A percentile compares a stretch with the other conserved stretches of the same genome.
Conservation (phyloP, 2,888 invertebrate genomes). For the Archips xylosteana region DNA sequence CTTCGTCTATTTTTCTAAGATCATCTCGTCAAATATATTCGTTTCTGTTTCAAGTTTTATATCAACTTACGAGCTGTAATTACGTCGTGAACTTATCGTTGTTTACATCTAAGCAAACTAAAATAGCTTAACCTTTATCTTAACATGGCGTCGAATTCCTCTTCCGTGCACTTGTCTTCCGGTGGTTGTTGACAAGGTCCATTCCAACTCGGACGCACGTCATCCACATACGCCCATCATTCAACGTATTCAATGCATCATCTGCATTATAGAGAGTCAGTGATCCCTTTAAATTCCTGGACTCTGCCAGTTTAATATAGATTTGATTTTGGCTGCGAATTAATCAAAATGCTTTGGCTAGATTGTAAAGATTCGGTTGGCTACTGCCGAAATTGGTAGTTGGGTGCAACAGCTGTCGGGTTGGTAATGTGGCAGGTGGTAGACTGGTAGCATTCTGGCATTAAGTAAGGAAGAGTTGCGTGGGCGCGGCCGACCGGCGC, state of each 20-base stretch:
- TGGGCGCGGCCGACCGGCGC: constrained; percentile 59
- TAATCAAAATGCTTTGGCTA: constrained; percentile 14
- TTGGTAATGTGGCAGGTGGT: constrained; percentile 29
- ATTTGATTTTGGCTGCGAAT: constrained; percentile 9
- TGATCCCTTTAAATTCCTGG: constrained; percentile 22
- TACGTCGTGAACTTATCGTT: constrained; percentile 15
- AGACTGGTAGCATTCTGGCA: constrained; percentile 17
- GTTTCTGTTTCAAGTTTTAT: background rate
- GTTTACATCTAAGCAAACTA: constrained; percentile 32
- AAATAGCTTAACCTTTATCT: constrained; percentile 39
- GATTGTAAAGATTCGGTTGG: constrained; percentile 2
- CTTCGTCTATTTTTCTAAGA: no score
- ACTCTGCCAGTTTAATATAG: constrained; percentile 26
- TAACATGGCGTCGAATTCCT: constrained; percentile 36
- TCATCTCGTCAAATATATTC: no score
- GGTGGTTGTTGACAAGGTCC: constrained; percentile 36
- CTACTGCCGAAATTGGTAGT: background rate
- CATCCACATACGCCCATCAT: constrained; percentile 1
- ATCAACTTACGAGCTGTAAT: background rate
- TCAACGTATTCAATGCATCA: background rate
- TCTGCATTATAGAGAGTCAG: background rate
- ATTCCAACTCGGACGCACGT: constrained; percentile 5
- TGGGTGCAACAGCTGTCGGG: constrained; percentile 21
- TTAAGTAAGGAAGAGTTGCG: constrained; percentile 25
- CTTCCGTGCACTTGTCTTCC: constrained; percentile 36